Percentiles rank a stretch among this genome's conserved stretches.
These are phyloP conservation scores for Megastigmus dorsalis DNA, from an alignment of 2,888 invertebrate species.

Conservation along the genomic window DNA sequence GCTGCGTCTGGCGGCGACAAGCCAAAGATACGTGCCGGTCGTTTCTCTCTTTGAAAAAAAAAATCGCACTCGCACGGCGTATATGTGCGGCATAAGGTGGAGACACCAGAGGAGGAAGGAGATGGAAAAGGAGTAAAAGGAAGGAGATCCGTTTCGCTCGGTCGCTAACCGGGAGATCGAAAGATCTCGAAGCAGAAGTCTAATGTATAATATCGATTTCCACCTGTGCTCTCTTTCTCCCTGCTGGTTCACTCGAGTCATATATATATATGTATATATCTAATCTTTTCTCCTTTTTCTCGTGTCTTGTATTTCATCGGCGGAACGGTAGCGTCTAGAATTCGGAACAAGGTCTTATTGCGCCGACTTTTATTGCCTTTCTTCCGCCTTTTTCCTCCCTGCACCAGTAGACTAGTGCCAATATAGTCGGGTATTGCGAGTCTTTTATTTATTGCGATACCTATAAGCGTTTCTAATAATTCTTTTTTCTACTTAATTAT, in stretches of 20 bases:
- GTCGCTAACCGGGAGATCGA: not conserved
- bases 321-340: slow-evolving; percentile 16
- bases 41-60: no score
- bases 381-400: not conserved
- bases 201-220: slow-evolving; percentile 24
- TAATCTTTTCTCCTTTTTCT: not conserved
- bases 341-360: slow-evolving; percentile 14
- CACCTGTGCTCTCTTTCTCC: not conserved
- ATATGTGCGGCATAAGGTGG: no score
- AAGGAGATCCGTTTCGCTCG: slow-evolving; percentile 10
- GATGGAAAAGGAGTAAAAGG: not conserved
- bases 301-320: slow-evolving; percentile 5
- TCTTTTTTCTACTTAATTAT: no score
- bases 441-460: no score
- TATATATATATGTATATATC: no score
- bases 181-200: slow-evolving; percentile 15
- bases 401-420: no score
- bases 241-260: not conserved
- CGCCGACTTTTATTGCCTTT: slow-evolving; percentile 23
- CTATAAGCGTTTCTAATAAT: no score
- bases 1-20: not conserved
- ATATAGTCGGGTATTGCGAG: no score
- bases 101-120: not conserved
- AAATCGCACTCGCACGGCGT: no score
- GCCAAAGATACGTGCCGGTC: slow-evolving; percentile 6